Conservation (phyloP, 2,888 invertebrate genomes). For the Polydrusus pterygomalis region DNA sequence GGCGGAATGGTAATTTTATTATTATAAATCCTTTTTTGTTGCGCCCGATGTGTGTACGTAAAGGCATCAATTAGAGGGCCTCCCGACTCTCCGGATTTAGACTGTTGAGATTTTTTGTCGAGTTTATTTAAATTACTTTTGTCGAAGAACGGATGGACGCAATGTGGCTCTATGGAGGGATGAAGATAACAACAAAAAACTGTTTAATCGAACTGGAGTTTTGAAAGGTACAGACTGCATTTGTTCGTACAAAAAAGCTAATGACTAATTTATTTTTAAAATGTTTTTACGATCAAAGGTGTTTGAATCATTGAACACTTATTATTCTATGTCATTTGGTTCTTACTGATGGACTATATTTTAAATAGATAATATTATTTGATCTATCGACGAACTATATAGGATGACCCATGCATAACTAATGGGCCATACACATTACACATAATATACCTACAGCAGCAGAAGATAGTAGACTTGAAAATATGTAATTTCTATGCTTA, state of each 20-base stretch:
- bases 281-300: slow-evolving; percentile 40
- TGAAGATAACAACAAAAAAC: slow-evolving; percentile 42
- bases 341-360: too few relatives aligned
- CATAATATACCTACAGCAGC: too few relatives aligned
- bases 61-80: slow-evolving; percentile 51
- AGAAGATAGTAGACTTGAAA: too few relatives aligned
- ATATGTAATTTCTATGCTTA: too few relatives aligned
- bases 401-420: too few relatives aligned
- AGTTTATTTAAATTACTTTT: slow-evolving; percentile 54
- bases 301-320: slow-evolving; percentile 6
- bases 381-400: too few relatives aligned
- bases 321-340: background rate
- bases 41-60: slow-evolving; percentile 37
- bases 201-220: slow-evolving; percentile 48
- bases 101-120: slow-evolving; percentile 53
- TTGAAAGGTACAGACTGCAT: slow-evolving; percentile 38
- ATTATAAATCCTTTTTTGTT: slow-evolving; percentile 52
- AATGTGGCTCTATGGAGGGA: slow-evolving; percentile 46
- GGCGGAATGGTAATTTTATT: slow-evolving; percentile 53
- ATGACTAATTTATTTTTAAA: slow-evolving; percentile 55
- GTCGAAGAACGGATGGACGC: slow-evolving; percentile 53
- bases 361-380: too few relatives aligned
- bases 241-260: slow-evolving; percentile 46
- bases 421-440: too few relatives aligned
- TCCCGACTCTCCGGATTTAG: slow-evolving; percentile 51